Evolutionary conservation across 1,140 invertebrate genomes (phyloP), one percentile per base, ranked within the genome.

Genomic region (Sminthurides bifidus): DNA sequence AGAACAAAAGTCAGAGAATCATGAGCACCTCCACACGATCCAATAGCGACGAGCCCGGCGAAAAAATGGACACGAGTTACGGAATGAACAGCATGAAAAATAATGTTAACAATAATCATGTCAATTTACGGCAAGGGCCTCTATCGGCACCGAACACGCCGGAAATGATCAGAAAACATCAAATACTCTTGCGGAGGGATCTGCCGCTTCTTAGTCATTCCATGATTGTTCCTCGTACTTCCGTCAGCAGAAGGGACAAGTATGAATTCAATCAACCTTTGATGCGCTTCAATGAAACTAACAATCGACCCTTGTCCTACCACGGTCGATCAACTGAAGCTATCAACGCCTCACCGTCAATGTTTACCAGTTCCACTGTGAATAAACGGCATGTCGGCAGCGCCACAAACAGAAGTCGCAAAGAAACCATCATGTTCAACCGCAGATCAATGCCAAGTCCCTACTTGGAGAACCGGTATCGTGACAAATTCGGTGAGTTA

Each of bases 41-140:
- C 38, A 48, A 24, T 27, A 6, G 2, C n/a, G 5, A 46, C 29
- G 5, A n/a, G 50, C 70, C 69, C 19, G 65, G 64, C 8, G 65
- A 62, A 0, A 67, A 68, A 54, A 65, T 68, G 33, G 66, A 67
- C 38, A 61, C 66, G 50, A n/a, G n/a, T n/a, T n/a, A n/a, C n/a
- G n/a, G n/a, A n/a, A n/a, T n/a, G n/a, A n/a, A 52, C 35, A 10
- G 3, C 3, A 3, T 21, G 3, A 40, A 40, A 17, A 10, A 29
- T 19, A 12, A 52, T 21, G 26, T 57, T 30, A 60, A 58, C 33
- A 56, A 61, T 29, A 58, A 64, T 26, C 56, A 64, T 53, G 31
- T 48, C 23, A 54, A 52, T 53, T 30, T 58, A 53, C n/a, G 45
- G 17, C 58, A 59, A 57, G 56, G 50, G 21, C 62, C 59, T 21